Evolutionary conservation across 2,888 invertebrate species (phyloP).

Genomic region (Drosophila ochracea): DNA sequence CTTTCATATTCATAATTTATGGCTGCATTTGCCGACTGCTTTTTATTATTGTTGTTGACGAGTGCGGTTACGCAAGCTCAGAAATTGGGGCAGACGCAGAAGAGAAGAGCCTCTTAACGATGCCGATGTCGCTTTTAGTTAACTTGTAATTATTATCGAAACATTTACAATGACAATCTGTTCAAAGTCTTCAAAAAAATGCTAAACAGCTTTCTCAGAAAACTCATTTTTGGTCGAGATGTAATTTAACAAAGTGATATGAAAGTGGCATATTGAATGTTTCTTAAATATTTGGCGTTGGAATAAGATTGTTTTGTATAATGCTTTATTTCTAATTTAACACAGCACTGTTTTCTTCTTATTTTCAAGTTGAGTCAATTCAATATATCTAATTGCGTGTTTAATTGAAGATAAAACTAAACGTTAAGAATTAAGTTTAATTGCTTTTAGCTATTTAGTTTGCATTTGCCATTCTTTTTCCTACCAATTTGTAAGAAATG

Average conservation of each 20-base stretch:
- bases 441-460: too few species aligned
- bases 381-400: not conserved
- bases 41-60: slow-evolving; percentile 51
- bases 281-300: not conserved
- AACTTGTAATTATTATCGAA: slow-evolving; percentile 54
- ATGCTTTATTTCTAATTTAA: not conserved
- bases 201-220: not conserved
- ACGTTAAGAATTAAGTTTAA: too few species aligned
- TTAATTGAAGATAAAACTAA: too few species aligned
- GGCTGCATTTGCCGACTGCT: slow-evolving; percentile 58
- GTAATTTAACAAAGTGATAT: not conserved
- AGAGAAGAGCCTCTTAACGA: not conserved
- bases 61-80: slow-evolving; percentile 14
- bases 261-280: not conserved
- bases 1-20: slow-evolving; percentile 77
- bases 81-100: not conserved
- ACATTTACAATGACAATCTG: slow-evolving; percentile 55
- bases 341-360: not conserved
- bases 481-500: too few species aligned
- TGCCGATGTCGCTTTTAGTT: slow-evolving; percentile 34
- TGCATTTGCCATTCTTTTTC: too few species aligned
- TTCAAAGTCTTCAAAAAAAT: slow-evolving; percentile 11
- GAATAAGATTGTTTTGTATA: not conserved
- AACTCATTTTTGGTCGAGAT: not conserved
- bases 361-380: not conserved